Evolutionary conservation across 2,888 invertebrate genomes (phyloP).

Genomic region (Drosophila mettleri): DNA sequence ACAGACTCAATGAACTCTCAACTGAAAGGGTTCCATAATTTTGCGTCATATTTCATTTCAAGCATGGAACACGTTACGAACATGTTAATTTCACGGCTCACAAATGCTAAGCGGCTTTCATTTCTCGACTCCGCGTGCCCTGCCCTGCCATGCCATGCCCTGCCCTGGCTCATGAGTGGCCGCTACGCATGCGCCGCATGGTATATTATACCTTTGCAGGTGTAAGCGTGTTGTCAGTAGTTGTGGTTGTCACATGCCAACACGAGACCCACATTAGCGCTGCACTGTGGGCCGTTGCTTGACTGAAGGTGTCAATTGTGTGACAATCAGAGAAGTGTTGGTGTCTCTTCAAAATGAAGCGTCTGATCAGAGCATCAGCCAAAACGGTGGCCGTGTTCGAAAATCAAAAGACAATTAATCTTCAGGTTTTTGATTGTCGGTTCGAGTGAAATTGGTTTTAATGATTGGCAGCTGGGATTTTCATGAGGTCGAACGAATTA

Average conservation of each 20-base stretch:
- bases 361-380: constrained; percentile 22
- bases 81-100: constrained; percentile 66
- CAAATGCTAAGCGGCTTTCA: constrained; percentile 70
- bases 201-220: constrained; percentile 20
- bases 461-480: constrained; percentile 35
- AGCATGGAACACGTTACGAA: constrained; percentile 32
- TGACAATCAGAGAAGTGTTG: constrained; percentile 42
- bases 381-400: constrained; percentile 32
- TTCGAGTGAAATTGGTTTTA: constrained; percentile 23
- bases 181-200: constrained; percentile 63
- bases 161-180: constrained; percentile 12
- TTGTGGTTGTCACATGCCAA: constrained; percentile 57
- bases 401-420: constrained; percentile 38
- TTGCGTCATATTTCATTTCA: constrained; percentile 44
- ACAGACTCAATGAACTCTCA: constrained; percentile 54
- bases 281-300: constrained; percentile 22
- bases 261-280: constrained; percentile 48
- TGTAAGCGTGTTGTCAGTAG: constrained; percentile 27
- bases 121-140: constrained; percentile 27
- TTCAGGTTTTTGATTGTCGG: constrained; percentile 21
- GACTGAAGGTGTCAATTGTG: constrained; percentile 57
- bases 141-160: neutral
- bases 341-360: constrained; percentile 23
- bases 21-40: constrained; percentile 50
- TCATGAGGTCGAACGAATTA: constrained; percentile 27